Conservation (phyloP, 2,888 invertebrate genomes). For the Caenorhabditis sp. region DNA sequence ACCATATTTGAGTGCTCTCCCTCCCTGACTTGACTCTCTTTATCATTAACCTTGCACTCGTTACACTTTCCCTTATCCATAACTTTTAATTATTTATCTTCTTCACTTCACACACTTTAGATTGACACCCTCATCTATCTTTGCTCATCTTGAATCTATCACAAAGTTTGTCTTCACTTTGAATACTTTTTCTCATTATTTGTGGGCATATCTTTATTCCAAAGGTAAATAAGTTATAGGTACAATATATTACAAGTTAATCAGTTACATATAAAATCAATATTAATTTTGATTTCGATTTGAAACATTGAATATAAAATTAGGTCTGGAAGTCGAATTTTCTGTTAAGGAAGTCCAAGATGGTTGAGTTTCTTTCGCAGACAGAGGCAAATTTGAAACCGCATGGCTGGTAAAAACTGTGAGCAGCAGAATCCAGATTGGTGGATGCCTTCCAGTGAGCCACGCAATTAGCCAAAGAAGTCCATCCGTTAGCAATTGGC, state of each 20-base stretch:
- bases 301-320: too few species aligned
- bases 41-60: neutral
- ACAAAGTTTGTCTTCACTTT: too few species aligned
- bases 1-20: slow-evolving; percentile 6
- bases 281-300: too few species aligned
- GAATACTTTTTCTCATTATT: too few species aligned
- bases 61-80: neutral
- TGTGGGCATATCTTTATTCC: neutral
- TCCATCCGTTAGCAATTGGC: slow-evolving; percentile 67
- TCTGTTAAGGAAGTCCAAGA: slow-evolving; percentile 57
- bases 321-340: slow-evolving; percentile 55
- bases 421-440: slow-evolving; percentile 44
- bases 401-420: slow-evolving; percentile 69
- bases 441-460: slow-evolving; percentile 65
- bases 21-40: neutral
- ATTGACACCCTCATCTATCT: slow-evolving; percentile 1
- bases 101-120: neutral
- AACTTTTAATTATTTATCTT: neutral
- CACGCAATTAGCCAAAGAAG: slow-evolving; percentile 64
- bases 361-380: slow-evolving; percentile 70
- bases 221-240: too few species aligned
- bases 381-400: slow-evolving; percentile 55
- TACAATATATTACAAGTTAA: neutral
- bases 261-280: neutral
- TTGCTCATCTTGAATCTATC: too few species aligned